Evolutionary conservation across 2,113 vertebrate genomes (phyloP).

Genomic region (Callocephalon fimbriatum): DNA sequence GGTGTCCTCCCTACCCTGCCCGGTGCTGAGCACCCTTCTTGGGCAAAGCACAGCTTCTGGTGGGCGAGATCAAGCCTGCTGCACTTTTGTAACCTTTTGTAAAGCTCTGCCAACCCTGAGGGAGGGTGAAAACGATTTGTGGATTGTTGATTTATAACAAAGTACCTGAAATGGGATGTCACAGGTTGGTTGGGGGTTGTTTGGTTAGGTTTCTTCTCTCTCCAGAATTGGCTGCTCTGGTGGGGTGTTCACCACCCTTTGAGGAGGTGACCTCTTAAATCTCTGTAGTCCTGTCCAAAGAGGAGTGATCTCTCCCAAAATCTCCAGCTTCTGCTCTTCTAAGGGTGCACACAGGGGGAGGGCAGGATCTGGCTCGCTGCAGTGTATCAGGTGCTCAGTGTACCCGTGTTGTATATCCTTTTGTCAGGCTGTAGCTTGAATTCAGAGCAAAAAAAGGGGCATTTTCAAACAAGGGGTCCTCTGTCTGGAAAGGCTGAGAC

Average conservation of each 20-base stretch:
- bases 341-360: background rate
- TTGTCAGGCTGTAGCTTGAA: fast-evolving
- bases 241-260: background rate
- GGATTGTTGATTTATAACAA: background rate
- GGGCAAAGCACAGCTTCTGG: background rate
- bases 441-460: background rate
- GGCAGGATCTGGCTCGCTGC: background rate
- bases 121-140: background rate
- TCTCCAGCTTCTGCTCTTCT: background rate
- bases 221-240: background rate
- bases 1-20: fast-evolving
- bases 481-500: background rate
- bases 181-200: background rate
- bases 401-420: fast-evolving
- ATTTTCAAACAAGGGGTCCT: background rate
- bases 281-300: background rate
- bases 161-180: background rate
- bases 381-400: fast-evolving
- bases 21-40: background rate
- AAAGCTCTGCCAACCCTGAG: background rate
- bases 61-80: background rate
- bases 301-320: background rate
- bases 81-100: fast-evolving
- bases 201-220: background rate
- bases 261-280: background rate